Evolutionary conservation across 2,113 vertebrate species (phyloP).

Genomic region (Athene cunicularia): DNA sequence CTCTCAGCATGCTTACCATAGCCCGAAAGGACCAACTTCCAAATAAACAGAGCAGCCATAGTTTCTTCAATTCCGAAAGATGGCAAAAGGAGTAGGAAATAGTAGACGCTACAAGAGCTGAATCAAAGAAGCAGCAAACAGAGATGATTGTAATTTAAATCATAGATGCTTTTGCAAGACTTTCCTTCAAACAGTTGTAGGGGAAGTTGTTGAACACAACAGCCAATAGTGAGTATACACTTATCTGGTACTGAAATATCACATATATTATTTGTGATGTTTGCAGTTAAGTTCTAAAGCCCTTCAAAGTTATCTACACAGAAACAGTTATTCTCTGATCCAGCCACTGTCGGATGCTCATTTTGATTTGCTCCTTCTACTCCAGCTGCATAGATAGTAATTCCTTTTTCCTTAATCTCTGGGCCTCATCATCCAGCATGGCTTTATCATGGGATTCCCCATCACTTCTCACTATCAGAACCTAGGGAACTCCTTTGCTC

Average conservation of each 20-base stretch:
- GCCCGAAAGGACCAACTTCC: not conserved
- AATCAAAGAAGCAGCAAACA: not conserved
- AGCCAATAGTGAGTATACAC: not conserved
- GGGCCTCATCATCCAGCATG: slow-evolving; percentile 18
- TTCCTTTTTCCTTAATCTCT: slow-evolving; percentile 55
- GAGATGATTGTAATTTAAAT: not conserved
- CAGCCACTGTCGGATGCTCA: slow-evolving; percentile 70
- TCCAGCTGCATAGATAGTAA: slow-evolving; percentile 65
- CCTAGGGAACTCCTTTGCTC: slow-evolving; percentile 58
- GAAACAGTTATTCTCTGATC: slow-evolving; percentile 58
- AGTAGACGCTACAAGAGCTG: not conserved
- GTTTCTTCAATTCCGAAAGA: not conserved
- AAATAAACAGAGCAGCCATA: not conserved
- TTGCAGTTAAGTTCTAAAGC: slow-evolving; percentile 50
- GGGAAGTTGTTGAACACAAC: not conserved
- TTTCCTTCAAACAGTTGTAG: not conserved
- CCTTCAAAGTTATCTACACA: slow-evolving; percentile 69
- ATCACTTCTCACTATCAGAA: slow-evolving; percentile 72
- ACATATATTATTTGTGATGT: slow-evolving; percentile 62
- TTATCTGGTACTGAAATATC: slow-evolving; percentile 58
- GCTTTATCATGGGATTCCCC: slow-evolving; percentile 56
- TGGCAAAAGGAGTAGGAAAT: not conserved
- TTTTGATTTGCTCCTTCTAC: slow-evolving; percentile 30
- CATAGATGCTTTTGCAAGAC: not conserved
- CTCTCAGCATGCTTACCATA: not conserved